Evolutionary conservation across 1,140 invertebrate species (phyloP).

Genomic region (Diorhabda carinulata): DNA sequence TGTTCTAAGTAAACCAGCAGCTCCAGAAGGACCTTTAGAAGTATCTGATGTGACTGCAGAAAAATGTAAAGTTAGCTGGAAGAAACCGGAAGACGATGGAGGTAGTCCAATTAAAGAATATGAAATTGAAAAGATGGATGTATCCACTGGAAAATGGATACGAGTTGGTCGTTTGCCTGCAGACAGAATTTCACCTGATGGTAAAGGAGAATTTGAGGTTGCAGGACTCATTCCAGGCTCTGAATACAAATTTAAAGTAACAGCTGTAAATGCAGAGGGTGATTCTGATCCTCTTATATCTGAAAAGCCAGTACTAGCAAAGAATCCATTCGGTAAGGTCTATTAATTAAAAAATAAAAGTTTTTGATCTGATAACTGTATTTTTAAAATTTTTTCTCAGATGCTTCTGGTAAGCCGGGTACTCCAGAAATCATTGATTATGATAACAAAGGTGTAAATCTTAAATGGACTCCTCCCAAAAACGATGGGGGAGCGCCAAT

Average conservation of each 20-base stretch:
- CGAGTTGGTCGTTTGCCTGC: conserved; percentile 75
- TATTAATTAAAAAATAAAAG: not conserved
- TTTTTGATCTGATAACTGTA: not conserved
- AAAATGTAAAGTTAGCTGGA: conserved; percentile 83
- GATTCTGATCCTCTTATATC: conserved; percentile 90
- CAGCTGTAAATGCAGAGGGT: conserved; percentile 92
- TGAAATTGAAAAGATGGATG: conserved; percentile 90
- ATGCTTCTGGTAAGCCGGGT: conserved; percentile 80
- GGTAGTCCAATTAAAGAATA: conserved; percentile 91
- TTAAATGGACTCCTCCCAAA: conserved; percentile 91
- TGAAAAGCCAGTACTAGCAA: conserved; percentile 79
- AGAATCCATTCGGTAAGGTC: conserved; percentile 90
- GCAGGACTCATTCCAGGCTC: conserved; percentile 84
- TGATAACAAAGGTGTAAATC: conserved; percentile 86
- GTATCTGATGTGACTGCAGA: conserved; percentile 83
- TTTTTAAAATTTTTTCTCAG: conserved; percentile 49
- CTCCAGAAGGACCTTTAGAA: conserved; percentile 85
- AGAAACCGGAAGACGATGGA: conserved; percentile 90
- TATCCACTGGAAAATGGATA: conserved; percentile 85
- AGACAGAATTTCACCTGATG: conserved; percentile 62
- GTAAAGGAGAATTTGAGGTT: conserved; percentile 71
- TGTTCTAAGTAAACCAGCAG: conserved; percentile 80
- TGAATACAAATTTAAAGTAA: conserved; percentile 95
- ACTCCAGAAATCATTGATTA: conserved; percentile 89
- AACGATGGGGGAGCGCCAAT: conserved; percentile 93